Evolutionary conservation across 2,888 invertebrate genomes (phyloP).

Genomic region (Oeneis ivallda): DNA sequence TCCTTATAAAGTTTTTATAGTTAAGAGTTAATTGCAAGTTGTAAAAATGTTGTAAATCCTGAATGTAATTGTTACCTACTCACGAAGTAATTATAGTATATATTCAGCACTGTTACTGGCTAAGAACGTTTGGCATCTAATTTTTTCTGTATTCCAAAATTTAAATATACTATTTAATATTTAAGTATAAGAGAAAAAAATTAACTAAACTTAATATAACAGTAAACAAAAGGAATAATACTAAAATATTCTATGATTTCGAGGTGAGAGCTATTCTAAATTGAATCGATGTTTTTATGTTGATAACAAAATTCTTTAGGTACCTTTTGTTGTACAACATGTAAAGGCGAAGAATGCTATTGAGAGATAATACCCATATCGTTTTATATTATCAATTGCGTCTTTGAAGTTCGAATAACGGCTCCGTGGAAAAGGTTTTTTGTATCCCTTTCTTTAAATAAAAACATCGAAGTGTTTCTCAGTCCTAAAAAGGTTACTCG

Average conservation of each 20-base stretch:
- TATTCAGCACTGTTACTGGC: too few species aligned
- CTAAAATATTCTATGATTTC: slow-evolving; percentile 1
- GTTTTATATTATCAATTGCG: slow-evolving; percentile 31
- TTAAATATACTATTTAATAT: background rate
- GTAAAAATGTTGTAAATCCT: too few species aligned
- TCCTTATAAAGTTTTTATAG: too few species aligned
- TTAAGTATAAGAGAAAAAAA: background rate
- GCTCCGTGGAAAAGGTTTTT: slow-evolving; percentile 22
- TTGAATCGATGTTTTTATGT: slow-evolving; percentile 12
- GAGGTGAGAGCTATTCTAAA: background rate
- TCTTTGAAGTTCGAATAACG: slow-evolving; percentile 35
- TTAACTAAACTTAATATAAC: background rate
- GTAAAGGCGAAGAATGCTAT: slow-evolving; percentile 29
- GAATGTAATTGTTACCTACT: too few species aligned
- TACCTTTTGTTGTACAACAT: slow-evolving; percentile 21
- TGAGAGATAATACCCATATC: slow-evolving; percentile 32
- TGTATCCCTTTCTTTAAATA: slow-evolving; percentile 29
- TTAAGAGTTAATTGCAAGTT: too few species aligned
- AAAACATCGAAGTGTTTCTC: background rate
- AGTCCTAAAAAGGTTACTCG: background rate
- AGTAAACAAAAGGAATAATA: background rate
- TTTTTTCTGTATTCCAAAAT: too few species aligned
- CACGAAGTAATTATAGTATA: too few species aligned
- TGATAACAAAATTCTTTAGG: slow-evolving; percentile 13
- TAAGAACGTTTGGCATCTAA: too few species aligned